Percentiles rank a stretch among this genome's conserved stretches.
These are phyloP conservation scores for Oxygymnocypris stewartii DNA, from an alignment of 2,113 vertebrate genomes.

Conservation along the genomic window DNA sequence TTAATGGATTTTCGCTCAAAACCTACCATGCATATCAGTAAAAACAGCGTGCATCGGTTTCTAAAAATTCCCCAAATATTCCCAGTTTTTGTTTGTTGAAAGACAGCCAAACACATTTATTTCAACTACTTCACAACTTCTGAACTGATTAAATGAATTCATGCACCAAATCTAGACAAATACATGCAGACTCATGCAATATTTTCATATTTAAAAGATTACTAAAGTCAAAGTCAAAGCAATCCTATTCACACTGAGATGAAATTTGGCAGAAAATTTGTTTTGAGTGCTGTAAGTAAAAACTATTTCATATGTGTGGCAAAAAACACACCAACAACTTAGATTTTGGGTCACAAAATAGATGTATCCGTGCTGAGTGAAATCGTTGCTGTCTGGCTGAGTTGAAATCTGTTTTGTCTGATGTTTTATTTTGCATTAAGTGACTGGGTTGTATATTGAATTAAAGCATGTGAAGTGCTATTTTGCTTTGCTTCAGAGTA, in stretches of 20 bases:
- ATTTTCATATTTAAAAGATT: background rate
- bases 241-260: background rate
- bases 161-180: background rate
- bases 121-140: background rate
- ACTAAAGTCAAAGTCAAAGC: background rate
- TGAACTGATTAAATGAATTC: background rate
- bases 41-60: background rate
- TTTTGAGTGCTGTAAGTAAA: background rate
- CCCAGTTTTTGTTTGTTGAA: background rate
- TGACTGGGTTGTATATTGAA: background rate
- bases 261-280: background rate
- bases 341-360: background rate
- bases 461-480: background rate
- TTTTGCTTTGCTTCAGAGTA: background rate
- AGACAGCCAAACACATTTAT: background rate
- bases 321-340: background rate
- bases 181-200: background rate
- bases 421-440: slow-evolving; percentile 2
- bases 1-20: slow-evolving; percentile 40
- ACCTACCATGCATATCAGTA: background rate
- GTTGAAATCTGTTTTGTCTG: background rate
- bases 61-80: background rate
- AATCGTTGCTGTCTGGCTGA: background rate
- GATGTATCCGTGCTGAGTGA: background rate
- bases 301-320: background rate